Base-by-base conservation (phyloP, 2,888 invertebrate genomes). In the Cataglyphis albicans region DNA sequence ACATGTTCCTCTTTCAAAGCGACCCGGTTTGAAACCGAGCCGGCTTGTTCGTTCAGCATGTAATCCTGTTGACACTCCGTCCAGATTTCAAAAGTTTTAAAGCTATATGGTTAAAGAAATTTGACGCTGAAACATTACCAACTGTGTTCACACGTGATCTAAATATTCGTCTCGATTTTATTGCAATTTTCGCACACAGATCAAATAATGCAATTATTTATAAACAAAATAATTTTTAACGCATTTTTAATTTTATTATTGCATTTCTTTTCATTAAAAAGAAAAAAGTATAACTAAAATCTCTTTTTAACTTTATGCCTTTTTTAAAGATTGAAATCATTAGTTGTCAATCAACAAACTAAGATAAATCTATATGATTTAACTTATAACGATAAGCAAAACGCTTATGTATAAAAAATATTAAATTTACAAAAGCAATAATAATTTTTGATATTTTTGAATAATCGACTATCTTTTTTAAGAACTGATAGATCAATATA, bases 1-100 rank as follows among this genome's bases (percentile, higher is more conserved):
- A 87, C 91, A 82, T 86, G 87, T 83, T 89, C 91, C 63, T 84
- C 85, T 90, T 91, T 91, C 91, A 91, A 92, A 91, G 89, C 78
- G 7, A 35, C 35, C 70, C 29, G 67, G 59, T 68, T 38, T 55
- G 52, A 81, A 88, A 61, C 70, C 61, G 84, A 74, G 63, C 68
- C 29, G 41, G 35, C 72, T 44, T 29, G 38, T 18, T 57, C 29
- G n/a, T 55, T 21, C 32, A 7, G 21, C 57, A 44, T 18, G 68
- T 52, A 57, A 18, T 57, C 18, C 41, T 78, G 78, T 38, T 44
- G 41, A 70, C 21, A 57, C 25, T 44, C 4, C 29, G 29, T 41
- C 25, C 12, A 57, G 21, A 18, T 70, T 57, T 70, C 78, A 70
- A 78, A 59, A 59, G 7, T 80, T 72, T 78, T 59, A 21, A 32